Percentiles rank a stretch among this genome's conserved stretches.
phyloP scores from a whole-genome alignment of 2,797 vertebrate genomes.

The Molossus alvarezi region DNA sequence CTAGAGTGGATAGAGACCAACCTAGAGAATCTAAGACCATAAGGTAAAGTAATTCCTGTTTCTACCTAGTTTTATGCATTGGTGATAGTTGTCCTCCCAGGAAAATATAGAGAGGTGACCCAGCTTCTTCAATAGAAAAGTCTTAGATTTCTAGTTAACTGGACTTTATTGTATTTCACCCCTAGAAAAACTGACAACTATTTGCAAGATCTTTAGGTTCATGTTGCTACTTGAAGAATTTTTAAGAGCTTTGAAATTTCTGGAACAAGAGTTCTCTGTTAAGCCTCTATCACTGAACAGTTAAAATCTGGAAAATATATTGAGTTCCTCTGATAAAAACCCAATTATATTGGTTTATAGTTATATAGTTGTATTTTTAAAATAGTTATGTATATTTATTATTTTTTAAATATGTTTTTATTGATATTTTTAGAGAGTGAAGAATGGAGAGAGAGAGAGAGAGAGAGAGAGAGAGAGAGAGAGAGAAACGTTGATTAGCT shows the following conservation, averaged over 20 bases:
- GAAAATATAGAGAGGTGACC: background rate
- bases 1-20: background rate
- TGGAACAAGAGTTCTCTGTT: background rate
- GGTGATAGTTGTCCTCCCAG: background rate
- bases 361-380: background rate
- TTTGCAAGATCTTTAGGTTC: slow-evolving; percentile 27
- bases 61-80: background rate
- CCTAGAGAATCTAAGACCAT: background rate
- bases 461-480: no score
- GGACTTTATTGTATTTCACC: background rate
- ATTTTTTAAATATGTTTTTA: background rate
- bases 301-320: background rate
- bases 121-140: background rate
- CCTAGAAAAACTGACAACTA: background rate
- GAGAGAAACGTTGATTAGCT: no score
- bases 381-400: background rate
- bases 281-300: background rate
- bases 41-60: background rate
- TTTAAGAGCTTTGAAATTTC: background rate
- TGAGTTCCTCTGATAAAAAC: background rate
- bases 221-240: background rate
- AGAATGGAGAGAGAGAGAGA: no score
- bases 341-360: background rate
- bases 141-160: background rate
- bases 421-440: no score